Base-by-base conservation (phyloP, 2,113 vertebrate genomes). In the Probosciger aterrimus region DNA sequence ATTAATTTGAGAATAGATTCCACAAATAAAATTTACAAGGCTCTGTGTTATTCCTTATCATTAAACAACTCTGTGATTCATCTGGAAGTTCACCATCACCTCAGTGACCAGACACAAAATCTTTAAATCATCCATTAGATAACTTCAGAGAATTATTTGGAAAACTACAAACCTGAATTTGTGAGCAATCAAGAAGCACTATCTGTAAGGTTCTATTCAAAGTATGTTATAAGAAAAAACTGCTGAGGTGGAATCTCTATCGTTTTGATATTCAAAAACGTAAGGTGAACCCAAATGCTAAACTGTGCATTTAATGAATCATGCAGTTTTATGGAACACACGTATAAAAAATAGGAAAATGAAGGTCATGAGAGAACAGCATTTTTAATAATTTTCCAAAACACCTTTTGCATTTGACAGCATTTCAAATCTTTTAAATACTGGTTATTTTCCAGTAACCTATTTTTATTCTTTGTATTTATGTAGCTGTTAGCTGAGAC, bases 301-400 rank as follows among this genome's bases (percentile, higher is more conserved):
- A 97, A 94, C 82, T 94, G 95, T 94, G 82, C 92, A 96, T 95
- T 96, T 95, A 97, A 96, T 91, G 78, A 97, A 95, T 96, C 90
- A 95, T 88, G 87, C 86, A 97, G 96, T 64, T 97, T 86, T 88
- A 97, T 88, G 90, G 82, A 41, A 94, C n/a, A 88, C 69, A 53
- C 5, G 23, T 71, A 88, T 93, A 68, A 86, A 94, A 89, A 73
- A 82, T 46, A 94, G 10, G 47, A 93, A 90, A 96, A 71, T 70
- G 14, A 76, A 87, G 68, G 74, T 82, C 90, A 92, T 80, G 91
- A 83, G 35, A 94, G 52, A 79, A 88, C 83, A 96, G 60, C 25
- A 87, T 80, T 97, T 97, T 95, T 49, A 96, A 91, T 94, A 95
- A 97, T 95, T 97, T 94, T 87, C 50, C 47, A 87, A 96, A 95